These are phyloP conservation scores for Nineta flava DNA, from an alignment of 2,888 invertebrate genomes.

Conservation along the genomic window DNA sequence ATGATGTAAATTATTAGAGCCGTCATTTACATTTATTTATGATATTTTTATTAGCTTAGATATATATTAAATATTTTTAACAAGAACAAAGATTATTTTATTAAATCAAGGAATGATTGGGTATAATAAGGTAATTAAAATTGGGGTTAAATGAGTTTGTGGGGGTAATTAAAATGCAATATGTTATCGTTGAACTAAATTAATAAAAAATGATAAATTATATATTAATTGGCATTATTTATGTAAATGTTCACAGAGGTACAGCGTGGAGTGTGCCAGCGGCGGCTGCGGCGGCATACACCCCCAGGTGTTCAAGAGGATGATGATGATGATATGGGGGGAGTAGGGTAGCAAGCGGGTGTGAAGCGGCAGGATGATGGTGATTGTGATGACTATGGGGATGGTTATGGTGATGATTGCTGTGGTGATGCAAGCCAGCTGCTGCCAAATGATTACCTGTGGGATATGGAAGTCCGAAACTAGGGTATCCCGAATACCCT, in stretches of 20 bases:
- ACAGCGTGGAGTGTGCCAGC: constrained; percentile 51
- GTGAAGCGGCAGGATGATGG: constrained; percentile 41
- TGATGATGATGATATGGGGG: constrained; percentile 37
- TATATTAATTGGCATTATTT: background rate
- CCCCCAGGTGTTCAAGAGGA: constrained; percentile 45
- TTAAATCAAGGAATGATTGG: too few species aligned
- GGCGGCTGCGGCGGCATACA: constrained; percentile 30
- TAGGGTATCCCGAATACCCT: constrained; percentile 94
- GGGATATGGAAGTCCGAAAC: constrained; percentile 95
- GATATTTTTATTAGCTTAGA: too few species aligned
- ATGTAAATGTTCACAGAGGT: constrained; percentile 50
- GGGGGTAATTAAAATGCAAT: too few species aligned
- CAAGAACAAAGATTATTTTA: too few species aligned
- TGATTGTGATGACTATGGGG: constrained; percentile 26
- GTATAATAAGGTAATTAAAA: too few species aligned
- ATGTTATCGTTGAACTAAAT: too few species aligned
- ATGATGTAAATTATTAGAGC: too few species aligned
- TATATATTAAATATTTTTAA: too few species aligned
- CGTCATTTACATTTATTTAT: too few species aligned
- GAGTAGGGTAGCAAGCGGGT: constrained; percentile 36
- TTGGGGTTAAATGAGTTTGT: too few species aligned
- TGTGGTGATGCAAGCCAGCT: constrained; percentile 55
- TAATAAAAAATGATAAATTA: too few species aligned
- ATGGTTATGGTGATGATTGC: constrained; percentile 31
- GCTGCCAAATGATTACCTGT: constrained; percentile 84